Evolutionary conservation across 2,797 vertebrate genomes (phyloP), one percentile per base, ranked within the genome.

Genomic region (Geotrypetes seraphini): DNA sequence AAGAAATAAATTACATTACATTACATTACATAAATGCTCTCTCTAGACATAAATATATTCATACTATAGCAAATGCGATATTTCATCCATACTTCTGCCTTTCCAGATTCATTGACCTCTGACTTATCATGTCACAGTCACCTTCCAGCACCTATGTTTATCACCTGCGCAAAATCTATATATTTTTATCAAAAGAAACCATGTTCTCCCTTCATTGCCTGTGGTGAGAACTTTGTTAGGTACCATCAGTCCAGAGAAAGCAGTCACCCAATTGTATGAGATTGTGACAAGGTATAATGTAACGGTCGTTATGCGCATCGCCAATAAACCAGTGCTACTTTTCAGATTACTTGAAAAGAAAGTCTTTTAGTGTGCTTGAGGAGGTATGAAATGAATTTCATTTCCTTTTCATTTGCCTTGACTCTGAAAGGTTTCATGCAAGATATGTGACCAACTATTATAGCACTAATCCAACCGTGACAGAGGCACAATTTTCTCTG

Each of bases 381-480:
- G 88, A 90, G 88, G 85, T 94, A 95, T 94, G 91, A 96, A 96
- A 96, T 96, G 79, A 86, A 96, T 96, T 94, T 92, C 84, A 90
- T 89, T 92, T 89, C 85, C 74, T 80, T 82, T 77, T 90, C 87
- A 91, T 94, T 92, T 94, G 81, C 88, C 76, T 85, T 84, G 81
- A 83, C 86, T 89, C 86, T 90, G 86, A 87, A 90, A 82, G 83
- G 90, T 84, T 86, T 89, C 83, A 77, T 84, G 85, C 75, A 79
- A 92, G 87, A 91, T 92, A 89, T 86, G 91, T 93, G 88, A 90
- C 86, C 85, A 85, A 83, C 89, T 87, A 95, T 95, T 94, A 94
- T 89, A 84, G 85, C 80, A 84, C 80, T 93, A 96, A 96, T 96
- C 88, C 91, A 97, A 92, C 92, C 92, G 92, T 96, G 94, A 96